Percentiles rank a stretch among this genome's conserved stretches.
Conservation (phyloP, 2,888 invertebrate genomes). For the Philereme vetulata region DNA sequence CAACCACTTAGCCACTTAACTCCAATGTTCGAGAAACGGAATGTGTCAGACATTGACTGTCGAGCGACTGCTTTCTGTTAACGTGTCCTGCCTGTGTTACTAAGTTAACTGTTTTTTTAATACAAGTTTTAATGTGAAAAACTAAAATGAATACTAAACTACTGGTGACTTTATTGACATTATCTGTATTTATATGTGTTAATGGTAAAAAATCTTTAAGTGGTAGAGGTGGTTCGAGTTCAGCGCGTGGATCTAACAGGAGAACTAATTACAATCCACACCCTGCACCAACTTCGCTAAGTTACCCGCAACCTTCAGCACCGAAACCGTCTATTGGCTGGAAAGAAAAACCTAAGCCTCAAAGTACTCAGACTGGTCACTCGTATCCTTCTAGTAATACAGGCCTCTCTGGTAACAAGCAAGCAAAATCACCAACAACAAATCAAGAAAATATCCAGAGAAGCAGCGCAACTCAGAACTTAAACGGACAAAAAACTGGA, state of each 20-base stretch:
- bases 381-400: conserved; percentile 72
- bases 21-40: conserved; percentile 63
- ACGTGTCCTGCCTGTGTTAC: conserved; percentile 23
- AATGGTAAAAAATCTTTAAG: conserved; percentile 66
- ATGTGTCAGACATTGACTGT: conserved; percentile 49
- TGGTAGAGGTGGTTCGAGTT: conserved; percentile 64
- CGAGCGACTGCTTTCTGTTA: conserved; percentile 47
- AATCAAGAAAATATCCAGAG: conserved; percentile 68
- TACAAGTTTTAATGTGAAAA: conserved; percentile 22
- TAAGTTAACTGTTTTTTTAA: conserved; percentile 10
- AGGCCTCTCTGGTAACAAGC: conserved; percentile 63
- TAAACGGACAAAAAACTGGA: conserved; percentile 47
- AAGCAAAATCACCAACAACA: conserved; percentile 54
- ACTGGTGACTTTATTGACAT: conserved; percentile 44
- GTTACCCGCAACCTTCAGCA: conserved; percentile 65
- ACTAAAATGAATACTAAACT: conserved; percentile 54
- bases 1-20: conserved; percentile 42
- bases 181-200: conserved; percentile 50
- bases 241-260: conserved; percentile 62
- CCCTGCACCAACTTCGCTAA: conserved; percentile 71
- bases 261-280: conserved; percentile 63
- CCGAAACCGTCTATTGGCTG: conserved; percentile 69
- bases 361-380: conserved; percentile 45
- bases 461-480: conserved; percentile 57
- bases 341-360: conserved; percentile 67